Base-by-base conservation (phyloP, 2,888 invertebrate species). In the Drosophila emarginata region DNA sequence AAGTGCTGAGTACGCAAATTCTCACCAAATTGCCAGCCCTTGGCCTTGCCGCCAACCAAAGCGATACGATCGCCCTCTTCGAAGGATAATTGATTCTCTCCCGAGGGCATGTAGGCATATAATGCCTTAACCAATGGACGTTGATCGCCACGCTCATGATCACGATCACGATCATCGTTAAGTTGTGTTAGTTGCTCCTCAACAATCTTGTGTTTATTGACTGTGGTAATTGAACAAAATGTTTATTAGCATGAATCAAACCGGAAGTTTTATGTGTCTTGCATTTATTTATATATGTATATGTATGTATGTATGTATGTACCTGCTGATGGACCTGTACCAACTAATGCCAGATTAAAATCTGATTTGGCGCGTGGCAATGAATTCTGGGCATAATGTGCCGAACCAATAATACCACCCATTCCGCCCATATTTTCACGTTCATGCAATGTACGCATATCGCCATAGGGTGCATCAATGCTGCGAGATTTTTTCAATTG, bases 1-100 rank as follows among this genome's bases (percentile, higher is more conserved):
- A 96, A 96, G 89, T 96, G 95, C 90, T 97, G 97, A n/a, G 97
- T 97, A 64, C 97, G 94, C 79, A 96, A 92, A 92, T 98, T 98
- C 91, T 98, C 97, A n/a, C 98, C 98, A 88, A 97, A 98, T 92
- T 98, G 98, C 98, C 98, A 98, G 23, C 98, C 98, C 91, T 98
- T 98, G 79, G 97, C 97, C 79, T 97, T 94, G 86, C 97, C 97
- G 21, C 98, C 98, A 83, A 97, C 95, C 75, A 98, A 92, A 6
- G 96, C 96, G 64, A 98, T 95, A 68, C 96, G 93, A 91, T 98
- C 98, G 72, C 97, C 97, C 92, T 97, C 97, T 74, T 96, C 95
- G 93, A 98, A 98, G 90, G 96, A 96, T 70, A 98, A 94, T 92
- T 98, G 98, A 92, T 97, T 97, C 89, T 97, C 98, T 5, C 97